These are phyloP conservation scores for Hypolimnas misippus DNA, from an alignment of 2,888 invertebrate genomes.

Conservation along the genomic window DNA sequence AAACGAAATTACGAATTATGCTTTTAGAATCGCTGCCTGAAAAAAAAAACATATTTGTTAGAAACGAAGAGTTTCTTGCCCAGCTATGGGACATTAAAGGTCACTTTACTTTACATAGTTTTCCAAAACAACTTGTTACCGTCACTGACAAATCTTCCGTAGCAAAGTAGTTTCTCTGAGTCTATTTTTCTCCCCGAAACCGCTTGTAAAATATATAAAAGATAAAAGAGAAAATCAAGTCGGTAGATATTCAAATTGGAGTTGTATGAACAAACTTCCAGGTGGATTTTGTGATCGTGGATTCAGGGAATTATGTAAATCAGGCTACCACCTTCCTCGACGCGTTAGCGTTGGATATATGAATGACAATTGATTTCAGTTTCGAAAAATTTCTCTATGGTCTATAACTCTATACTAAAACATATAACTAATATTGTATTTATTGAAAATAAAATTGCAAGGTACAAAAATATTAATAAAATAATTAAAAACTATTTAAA, in stretches of 20 bases:
- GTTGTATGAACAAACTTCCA: conserved; percentile 14
- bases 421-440: no score
- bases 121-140: no score
- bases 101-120: no score
- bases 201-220: not conserved
- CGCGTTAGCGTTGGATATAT: not conserved
- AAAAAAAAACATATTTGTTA: no score
- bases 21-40: no score
- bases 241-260: conserved; percentile 10
- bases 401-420: no score
- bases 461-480: no score
- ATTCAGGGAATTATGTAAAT: conserved; percentile 10
- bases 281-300: conserved; percentile 5
- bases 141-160: not conserved
- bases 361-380: conserved; percentile 8
- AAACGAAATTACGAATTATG: no score
- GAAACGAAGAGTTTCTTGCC: no score
- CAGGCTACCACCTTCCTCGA: not conserved
- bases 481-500: no score
- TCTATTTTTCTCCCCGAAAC: not conserved
- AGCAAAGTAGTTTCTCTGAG: not conserved
- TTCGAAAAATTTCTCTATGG: not conserved
- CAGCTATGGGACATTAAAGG: no score
- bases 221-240: conserved; percentile 8
- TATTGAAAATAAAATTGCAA: no score